Base-by-base conservation (phyloP, 2,888 invertebrate species). In the Drosophila mayaguana region DNA sequence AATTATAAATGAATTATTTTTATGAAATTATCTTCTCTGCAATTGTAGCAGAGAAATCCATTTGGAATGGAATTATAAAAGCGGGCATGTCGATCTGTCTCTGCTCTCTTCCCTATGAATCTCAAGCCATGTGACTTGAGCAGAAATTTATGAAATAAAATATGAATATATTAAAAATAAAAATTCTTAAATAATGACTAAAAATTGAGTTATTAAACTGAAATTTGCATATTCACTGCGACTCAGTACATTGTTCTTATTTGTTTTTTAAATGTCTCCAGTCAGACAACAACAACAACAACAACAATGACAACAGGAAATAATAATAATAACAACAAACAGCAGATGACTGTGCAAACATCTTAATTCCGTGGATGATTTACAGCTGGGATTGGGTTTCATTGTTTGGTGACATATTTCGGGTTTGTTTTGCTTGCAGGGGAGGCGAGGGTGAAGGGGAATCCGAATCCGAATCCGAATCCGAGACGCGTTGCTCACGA, bases 311-410 rank as follows among this genome's bases (percentile, higher is more conserved):
- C 16, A 38, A 50, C 60, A 43, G 22, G 36, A 38, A 51, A 46
- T 50, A 65, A 61, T 18, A 71, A 64, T 12, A 36, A 45, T 7
- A 65, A 60, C 34, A 53, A 25, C 36, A 53, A 36, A 14, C 32
- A 51, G 20, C 32, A 36, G 14, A 20, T 22, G 53, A 36, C 36
- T 68, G 73, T 20, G 43, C 54, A 72, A 87, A 91, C 85, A 80
- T 80, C 91, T 91, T 88, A 91, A 91, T 91, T 84, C 81, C 38
- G 78, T 59, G 72, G 57, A 82, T 91, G 91, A 91, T 91, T 91
- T 91, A 91, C 86, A 80, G 77, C 86, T 85, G 69, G 86, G 83
- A 83, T 91, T 83, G 81, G 72, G 68, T 91, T 91, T 90, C 91
- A 80, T 81, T 80, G 78, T 76, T 75, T 80, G 81, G 81, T 45